These are phyloP conservation scores for Drosophila siamana DNA, from an alignment of 2,888 invertebrate species.

Conservation along the genomic window DNA sequence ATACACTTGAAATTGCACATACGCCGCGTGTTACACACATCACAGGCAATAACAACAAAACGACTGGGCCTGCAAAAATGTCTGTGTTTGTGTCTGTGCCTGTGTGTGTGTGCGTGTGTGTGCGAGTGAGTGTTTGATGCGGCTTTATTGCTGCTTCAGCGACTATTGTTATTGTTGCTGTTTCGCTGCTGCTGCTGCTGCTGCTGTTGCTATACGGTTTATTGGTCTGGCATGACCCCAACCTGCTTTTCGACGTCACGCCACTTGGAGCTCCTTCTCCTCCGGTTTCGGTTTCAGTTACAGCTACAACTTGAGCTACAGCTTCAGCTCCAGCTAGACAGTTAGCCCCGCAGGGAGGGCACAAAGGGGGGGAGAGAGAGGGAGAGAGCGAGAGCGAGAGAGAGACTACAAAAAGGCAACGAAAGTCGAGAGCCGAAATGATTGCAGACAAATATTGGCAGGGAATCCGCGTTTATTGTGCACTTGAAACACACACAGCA, in stretches of 20 bases:
- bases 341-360: background rate
- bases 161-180: constrained; percentile 32
- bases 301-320: constrained; percentile 2
- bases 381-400: background rate
- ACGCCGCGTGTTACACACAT: constrained; percentile 10
- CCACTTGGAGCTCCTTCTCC: background rate
- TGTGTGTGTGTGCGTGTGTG: constrained; percentile 7
- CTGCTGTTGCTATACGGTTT: constrained; percentile 57
- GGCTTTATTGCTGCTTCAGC: constrained; percentile 73
- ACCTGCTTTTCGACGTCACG: background rate
- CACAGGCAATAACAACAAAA: background rate
- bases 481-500: constrained; percentile 62
- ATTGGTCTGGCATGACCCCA: constrained; percentile 62
- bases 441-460: constrained; percentile 77
- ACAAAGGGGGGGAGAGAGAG: background rate
- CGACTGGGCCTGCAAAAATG: background rate
- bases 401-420: constrained; percentile 31
- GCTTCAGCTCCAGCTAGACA: constrained; percentile 34
- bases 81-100: too few relatives aligned
- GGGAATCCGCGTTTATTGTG: constrained; percentile 79
- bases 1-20: constrained; percentile 39
- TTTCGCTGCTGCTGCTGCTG: background rate
- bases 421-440: constrained; percentile 66
- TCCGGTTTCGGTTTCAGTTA: constrained; percentile 2
- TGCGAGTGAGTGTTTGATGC: constrained; percentile 55